Base-by-base conservation (phyloP, 37 sponge, comb jelly and placozoan species). In the Hormiphora californensis region DNA sequence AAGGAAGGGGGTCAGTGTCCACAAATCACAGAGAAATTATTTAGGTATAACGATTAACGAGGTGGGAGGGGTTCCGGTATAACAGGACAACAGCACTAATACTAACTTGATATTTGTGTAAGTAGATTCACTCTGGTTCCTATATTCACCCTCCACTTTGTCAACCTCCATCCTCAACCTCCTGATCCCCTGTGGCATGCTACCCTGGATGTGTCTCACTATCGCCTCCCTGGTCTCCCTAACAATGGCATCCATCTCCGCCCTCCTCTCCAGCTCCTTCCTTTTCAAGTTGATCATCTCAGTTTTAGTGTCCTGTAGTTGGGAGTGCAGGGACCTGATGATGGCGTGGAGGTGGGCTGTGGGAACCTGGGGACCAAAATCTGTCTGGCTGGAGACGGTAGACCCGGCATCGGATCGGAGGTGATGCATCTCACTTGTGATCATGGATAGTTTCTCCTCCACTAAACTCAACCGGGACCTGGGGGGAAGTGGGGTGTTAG, bases 101-200 rank as follows among this genome's bases (percentile, higher is more conserved):
- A 73, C 81, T 73, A 8, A 73, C 81, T 73, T 73, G 27, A 73
- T 27, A 33, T 73, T 73, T n/a, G 81, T 3, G 81, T 73, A 73
- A n/a, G 81, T 73, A 11, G 40, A 43, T 28, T 73, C 36, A 17
- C 46, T 11, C 15, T 19, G 21, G 8, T 27, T 22, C 25, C 81
- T 73, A 19, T 73, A 73, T 3, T 40, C 44, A n/a, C 46, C 81
- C 81, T 73, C 81, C 35, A 73, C 35, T 28, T 73, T 33, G 23
- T 73, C 81, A 73, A 46, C 81, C 44, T 73, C 81, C 46, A 73
- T 73, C 38, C 81, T 21, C 81, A 43, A 28, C 27, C 44, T 36
- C 81, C 81, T 73, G 23, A 73, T 27, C 23, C 81, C 81, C 21
- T 39, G 40, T 22, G 81, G 81, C 46, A 73, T 27, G 36, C 46